These are phyloP conservation scores for Triplophysa siluroides DNA, from an alignment of 2,113 vertebrate genomes.

Conservation along the genomic window DNA sequence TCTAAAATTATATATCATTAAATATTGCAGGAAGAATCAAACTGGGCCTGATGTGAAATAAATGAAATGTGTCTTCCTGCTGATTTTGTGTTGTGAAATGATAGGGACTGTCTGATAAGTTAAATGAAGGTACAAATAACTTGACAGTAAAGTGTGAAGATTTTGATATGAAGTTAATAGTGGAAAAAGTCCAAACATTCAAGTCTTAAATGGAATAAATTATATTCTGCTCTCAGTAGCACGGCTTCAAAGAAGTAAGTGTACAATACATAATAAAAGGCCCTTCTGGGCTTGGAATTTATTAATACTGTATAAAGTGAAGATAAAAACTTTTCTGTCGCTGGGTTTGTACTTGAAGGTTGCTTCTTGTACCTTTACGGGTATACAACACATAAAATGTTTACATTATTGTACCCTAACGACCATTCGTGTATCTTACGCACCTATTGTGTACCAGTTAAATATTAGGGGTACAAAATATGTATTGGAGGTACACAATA, in stretches of 20 bases:
- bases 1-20: slow-evolving; percentile 8
- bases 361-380: too few species aligned
- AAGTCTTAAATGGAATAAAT: too few species aligned
- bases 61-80: background rate
- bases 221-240: background rate
- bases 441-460: too few species aligned
- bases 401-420: too few species aligned
- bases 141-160: background rate
- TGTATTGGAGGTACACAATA: too few species aligned
- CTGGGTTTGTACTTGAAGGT: too few species aligned
- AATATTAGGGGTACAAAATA: too few species aligned
- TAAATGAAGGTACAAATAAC: slow-evolving; percentile 16
- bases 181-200: slow-evolving; percentile 12
- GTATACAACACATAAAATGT: too few species aligned
- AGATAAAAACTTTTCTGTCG: background rate
- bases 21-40: background rate
- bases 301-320: too few species aligned
- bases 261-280: background rate
- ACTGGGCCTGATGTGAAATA: background rate
- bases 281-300: too few species aligned
- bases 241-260: background rate
- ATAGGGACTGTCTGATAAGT: background rate
- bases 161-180: slow-evolving; percentile 10
- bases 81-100: background rate
- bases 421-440: too few species aligned